Conservation (phyloP, 2,113 vertebrate species). For the Genyomyrus donnyi region DNA sequence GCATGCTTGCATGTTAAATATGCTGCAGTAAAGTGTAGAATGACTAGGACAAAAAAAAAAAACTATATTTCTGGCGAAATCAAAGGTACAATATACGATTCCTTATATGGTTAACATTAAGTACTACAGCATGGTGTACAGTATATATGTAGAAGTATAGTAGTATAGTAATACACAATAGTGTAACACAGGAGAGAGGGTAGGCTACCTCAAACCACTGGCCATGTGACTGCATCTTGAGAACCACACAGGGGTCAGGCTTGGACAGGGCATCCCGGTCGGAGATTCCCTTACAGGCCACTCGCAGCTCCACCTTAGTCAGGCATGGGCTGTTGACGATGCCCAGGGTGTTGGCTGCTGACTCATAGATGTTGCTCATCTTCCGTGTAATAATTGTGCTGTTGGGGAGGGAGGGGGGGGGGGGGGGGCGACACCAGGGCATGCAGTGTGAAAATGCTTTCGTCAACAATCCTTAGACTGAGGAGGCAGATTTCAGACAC, state of each 20-base stretch:
- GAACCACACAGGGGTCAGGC: constrained; percentile 73
- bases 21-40: not conserved
- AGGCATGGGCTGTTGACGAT: constrained; percentile 75
- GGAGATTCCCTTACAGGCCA: constrained; percentile 72
- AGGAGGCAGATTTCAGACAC: not conserved
- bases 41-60: not conserved
- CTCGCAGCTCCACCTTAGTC: constrained; percentile 75
- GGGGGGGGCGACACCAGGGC: constrained; percentile 14
- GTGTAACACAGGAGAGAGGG: not conserved
- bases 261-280: constrained; percentile 72
- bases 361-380: constrained; percentile 68
- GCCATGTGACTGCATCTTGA: constrained; percentile 75
- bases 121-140: not conserved
- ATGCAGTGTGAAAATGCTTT: constrained; percentile 6
- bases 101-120: not conserved
- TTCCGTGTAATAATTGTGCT: constrained; percentile 31
- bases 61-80: not conserved
- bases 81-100: not conserved
- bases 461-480: not conserved
- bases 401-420: constrained; percentile 34
- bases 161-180: not conserved
- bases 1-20: not conserved
- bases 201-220: constrained; percentile 76
- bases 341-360: constrained; percentile 66
- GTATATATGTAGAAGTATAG: not conserved